Evolutionary conservation across 1,140 invertebrate genomes (phyloP).

Genomic region (Lepidurus arcticus): DNA sequence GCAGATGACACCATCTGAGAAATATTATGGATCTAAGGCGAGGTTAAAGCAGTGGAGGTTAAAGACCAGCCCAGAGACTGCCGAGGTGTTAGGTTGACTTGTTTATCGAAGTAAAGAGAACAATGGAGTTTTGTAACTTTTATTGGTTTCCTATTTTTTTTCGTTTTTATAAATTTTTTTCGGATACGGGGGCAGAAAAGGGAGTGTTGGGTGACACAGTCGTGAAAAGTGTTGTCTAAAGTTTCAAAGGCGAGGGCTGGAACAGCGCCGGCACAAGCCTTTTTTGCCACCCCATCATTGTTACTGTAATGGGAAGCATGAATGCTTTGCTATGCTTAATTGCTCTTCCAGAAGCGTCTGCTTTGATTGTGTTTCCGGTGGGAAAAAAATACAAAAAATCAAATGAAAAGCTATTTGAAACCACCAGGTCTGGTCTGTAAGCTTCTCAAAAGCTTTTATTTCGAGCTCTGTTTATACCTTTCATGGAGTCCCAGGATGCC

Average conservation of each 20-base stretch:
- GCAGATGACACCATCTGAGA: background rate
- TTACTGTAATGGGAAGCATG: background rate
- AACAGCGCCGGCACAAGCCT: background rate
- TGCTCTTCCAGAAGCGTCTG: background rate
- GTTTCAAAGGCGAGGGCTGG: background rate
- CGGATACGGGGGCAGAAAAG: background rate
- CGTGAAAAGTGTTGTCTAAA: background rate
- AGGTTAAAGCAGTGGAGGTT: background rate
- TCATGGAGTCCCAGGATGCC: no score
- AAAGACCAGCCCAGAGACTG: background rate
- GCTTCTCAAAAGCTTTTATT: background rate
- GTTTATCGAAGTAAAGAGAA: background rate
- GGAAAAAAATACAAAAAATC: background rate
- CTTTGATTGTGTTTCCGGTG: slow-evolving; percentile 10
- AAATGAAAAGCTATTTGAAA: no score
- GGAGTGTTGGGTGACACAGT: background rate
- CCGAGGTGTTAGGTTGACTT: background rate
- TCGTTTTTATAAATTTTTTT: background rate
- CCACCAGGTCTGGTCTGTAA: background rate
- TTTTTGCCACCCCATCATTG: background rate
- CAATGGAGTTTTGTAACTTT: slow-evolving; percentile 4
- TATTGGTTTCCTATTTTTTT: background rate
- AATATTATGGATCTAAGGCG: background rate
- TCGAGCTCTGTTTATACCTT: no score
- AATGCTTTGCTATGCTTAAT: background rate